These are phyloP conservation scores for Leptopilina boulardi DNA, from an alignment of 1,140 invertebrate species.

Conservation along the genomic window DNA sequence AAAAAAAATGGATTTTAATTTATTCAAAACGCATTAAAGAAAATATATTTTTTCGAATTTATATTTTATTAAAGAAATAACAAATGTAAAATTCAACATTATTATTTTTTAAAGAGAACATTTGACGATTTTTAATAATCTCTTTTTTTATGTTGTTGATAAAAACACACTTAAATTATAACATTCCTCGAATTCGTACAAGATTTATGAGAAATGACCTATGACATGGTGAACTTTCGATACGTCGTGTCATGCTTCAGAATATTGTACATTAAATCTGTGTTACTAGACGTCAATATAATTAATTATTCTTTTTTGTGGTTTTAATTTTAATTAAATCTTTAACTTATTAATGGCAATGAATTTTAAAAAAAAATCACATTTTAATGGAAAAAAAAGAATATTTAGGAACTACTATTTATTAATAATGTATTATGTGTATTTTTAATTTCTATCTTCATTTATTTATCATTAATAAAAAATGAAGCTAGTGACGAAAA, in stretches of 20 bases:
- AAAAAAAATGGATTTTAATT: no score
- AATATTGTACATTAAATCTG: conserved; percentile 30
- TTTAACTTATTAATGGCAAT: background rate
- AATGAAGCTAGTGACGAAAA: conserved; percentile 1
- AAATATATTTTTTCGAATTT: no score
- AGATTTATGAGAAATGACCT: conserved; percentile 47
- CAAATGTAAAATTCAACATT: background rate
- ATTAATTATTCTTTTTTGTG: conserved; percentile 13
- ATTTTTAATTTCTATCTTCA: background rate
- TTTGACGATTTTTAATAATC: conserved; percentile 9
- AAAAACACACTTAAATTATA: conserved; percentile 34
- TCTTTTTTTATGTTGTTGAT: background rate
- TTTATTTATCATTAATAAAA: background rate
- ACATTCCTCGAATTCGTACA: conserved; percentile 39
- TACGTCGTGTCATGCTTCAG: conserved; percentile 49
- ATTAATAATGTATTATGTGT: background rate
- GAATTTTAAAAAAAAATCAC: background rate
- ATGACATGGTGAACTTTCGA: conserved; percentile 58
- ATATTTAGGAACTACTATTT: background rate
- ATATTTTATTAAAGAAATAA: no score
- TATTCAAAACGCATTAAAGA: no score
- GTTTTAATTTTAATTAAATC: background rate
- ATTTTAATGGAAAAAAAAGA: background rate
- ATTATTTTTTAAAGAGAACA: background rate
- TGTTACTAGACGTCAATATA: conserved; percentile 10